Conservation (phyloP, 1,140 invertebrate species). For the Dufourea novaeangliae region DNA sequence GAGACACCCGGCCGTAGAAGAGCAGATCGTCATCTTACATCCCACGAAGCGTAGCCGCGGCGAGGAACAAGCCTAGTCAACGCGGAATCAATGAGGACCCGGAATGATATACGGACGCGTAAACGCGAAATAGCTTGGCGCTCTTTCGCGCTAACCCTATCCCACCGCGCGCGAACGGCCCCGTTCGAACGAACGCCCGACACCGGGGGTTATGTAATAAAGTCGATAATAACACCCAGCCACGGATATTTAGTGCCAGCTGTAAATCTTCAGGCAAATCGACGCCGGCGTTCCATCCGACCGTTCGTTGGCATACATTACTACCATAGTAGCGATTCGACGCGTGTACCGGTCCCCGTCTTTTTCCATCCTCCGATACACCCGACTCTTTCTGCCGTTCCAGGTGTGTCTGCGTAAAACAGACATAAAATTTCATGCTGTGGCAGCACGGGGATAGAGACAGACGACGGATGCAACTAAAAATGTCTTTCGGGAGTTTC, state of each 20-base stretch:
- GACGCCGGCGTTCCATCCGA: slow-evolving; percentile 72
- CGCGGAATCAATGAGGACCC: slow-evolving; percentile 73
- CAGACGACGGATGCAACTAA: slow-evolving; percentile 50
- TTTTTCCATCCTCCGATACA: background rate
- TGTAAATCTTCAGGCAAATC: slow-evolving; percentile 78
- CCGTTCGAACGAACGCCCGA: slow-evolving; percentile 25
- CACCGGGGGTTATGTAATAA: slow-evolving; percentile 68
- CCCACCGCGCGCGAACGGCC: slow-evolving; percentile 33
- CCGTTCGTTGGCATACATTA: slow-evolving; percentile 70
- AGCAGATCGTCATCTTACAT: background rate
- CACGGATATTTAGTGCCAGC: slow-evolving; percentile 77
- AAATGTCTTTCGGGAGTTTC: too few species aligned
- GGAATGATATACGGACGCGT: slow-evolving; percentile 74
- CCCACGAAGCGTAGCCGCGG: slow-evolving; percentile 6
- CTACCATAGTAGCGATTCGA: slow-evolving; percentile 61
- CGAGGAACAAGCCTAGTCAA: slow-evolving; percentile 22
- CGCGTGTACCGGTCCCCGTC: background rate
- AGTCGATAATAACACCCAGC: slow-evolving; percentile 77
- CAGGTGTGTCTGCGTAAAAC: slow-evolving; percentile 17
- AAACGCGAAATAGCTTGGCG: slow-evolving; percentile 73
- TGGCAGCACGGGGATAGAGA: slow-evolving; percentile 38
- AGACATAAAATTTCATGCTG: slow-evolving; percentile 67
- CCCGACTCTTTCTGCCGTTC: background rate
- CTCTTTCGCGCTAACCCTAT: slow-evolving; percentile 77
- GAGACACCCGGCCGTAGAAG: slow-evolving; percentile 8